Evolutionary conservation across 2,888 invertebrate genomes (phyloP).

Genomic region (Pogonocherus hispidulus): DNA sequence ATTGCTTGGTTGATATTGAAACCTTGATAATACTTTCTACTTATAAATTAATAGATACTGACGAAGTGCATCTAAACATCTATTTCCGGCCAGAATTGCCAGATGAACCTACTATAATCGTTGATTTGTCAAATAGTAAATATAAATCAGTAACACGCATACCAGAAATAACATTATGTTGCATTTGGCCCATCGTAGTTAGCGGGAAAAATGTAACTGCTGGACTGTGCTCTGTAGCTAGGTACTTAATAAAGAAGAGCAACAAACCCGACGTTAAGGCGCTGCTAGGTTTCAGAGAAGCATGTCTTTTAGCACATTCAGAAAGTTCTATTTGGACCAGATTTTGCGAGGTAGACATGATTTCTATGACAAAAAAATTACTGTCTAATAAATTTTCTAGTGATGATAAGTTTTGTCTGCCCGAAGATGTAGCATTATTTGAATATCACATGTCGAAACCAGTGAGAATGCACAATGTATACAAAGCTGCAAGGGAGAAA

Average conservation of each 20-base stretch:
- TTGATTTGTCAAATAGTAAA: conserved; percentile 64
- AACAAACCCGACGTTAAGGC: conserved; percentile 61
- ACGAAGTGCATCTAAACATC: conserved; percentile 46
- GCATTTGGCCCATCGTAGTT: conserved; percentile 76
- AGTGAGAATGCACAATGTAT: conserved; percentile 87
- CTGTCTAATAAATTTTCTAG: conserved; percentile 52
- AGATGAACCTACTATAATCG: conserved; percentile 56
- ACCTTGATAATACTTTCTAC: conserved; percentile 51
- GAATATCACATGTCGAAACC: conserved; percentile 90
- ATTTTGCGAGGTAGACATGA: conserved; percentile 90
- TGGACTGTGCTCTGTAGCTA: conserved; percentile 82
- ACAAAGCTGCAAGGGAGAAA: conserved; percentile 78
- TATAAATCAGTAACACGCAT: conserved; percentile 64
- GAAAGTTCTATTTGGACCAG: conserved; percentile 92
- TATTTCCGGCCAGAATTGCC: conserved; percentile 30
- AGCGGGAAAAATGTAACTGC: conserved; percentile 77
- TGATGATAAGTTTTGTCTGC: conserved; percentile 68
- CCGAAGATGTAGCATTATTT: conserved; percentile 81
- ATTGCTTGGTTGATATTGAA: conserved; percentile 50
- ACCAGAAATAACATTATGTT: conserved; percentile 65
- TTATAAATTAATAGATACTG: conserved; percentile 47
- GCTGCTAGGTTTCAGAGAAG: conserved; percentile 83
- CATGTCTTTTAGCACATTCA: conserved; percentile 86
- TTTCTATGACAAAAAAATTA: conserved; percentile 73
- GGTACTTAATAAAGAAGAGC: conserved; percentile 72